These are phyloP conservation scores for Drosophila varians DNA, from an alignment of 1,140 invertebrate genomes.

Conservation along the genomic window DNA sequence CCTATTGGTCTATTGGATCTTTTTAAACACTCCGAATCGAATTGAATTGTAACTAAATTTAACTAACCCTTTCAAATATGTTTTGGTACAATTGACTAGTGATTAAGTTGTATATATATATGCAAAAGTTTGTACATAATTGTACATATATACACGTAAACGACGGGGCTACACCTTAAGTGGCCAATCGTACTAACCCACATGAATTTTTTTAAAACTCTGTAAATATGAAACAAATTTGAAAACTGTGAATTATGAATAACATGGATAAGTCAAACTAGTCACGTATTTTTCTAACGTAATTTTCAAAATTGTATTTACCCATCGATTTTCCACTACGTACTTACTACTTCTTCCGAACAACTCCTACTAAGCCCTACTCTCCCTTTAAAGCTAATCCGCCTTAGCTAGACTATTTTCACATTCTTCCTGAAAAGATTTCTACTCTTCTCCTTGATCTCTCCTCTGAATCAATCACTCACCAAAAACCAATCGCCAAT, in stretches of 20 bases:
- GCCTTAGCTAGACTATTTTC: constrained; percentile 45
- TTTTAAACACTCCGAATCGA: constrained; percentile 53
- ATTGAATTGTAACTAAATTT: constrained; percentile 76
- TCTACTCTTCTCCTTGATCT: constrained; percentile 16
- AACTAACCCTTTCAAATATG: constrained; percentile 69
- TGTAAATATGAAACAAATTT: constrained; percentile 78
- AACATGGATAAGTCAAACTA: constrained; percentile 52
- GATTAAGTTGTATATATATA: constrained; percentile 80
- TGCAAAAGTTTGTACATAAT: constrained; percentile 72
- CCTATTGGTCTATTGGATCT: constrained; percentile 74
- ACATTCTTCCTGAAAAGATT: constrained; percentile 8
- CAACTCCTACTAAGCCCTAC: constrained; percentile 31
- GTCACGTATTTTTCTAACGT: constrained; percentile 49
- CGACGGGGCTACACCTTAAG: constrained; percentile 22
- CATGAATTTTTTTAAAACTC: constrained; percentile 28
- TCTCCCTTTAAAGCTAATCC: constrained; percentile 43
- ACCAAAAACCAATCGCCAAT: constrained; percentile 66
- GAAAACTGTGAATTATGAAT: constrained; percentile 72
- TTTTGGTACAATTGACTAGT: constrained; percentile 76
- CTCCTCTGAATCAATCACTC: constrained; percentile 47
- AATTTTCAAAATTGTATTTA: constrained; percentile 74
- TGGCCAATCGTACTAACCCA: constrained; percentile 51
- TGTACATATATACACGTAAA: constrained; percentile 72
- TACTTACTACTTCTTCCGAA: constrained; percentile 32
- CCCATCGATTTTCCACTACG: constrained; percentile 36